Evolutionary conservation across 2,113 vertebrate species (phyloP).

Genomic region (Odocoileus virginianus): DNA sequence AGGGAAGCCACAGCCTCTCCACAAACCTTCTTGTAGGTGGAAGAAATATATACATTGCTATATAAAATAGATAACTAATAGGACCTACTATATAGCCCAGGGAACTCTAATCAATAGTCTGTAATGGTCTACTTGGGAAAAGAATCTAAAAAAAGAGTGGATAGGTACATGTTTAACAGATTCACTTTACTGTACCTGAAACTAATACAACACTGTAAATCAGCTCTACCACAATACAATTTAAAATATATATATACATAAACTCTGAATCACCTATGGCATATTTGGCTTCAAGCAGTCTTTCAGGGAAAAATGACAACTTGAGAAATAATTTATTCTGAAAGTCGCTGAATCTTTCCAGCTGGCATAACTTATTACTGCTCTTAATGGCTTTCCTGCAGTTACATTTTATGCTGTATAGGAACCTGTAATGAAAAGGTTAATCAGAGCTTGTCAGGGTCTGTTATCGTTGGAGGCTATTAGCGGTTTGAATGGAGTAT

Average conservation of each 20-base stretch:
- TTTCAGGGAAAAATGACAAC: not conserved
- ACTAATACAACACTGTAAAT: not conserved
- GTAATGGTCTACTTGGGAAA: not conserved
- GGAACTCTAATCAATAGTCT: not conserved
- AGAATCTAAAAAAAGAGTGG: not conserved
- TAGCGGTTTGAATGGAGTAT: conserved; percentile 48
- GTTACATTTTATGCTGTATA: not conserved
- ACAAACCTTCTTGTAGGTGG: not conserved
- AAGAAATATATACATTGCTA: not conserved
- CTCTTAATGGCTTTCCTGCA: not conserved
- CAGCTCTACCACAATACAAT: not conserved
- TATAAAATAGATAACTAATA: not conserved
- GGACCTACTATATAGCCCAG: not conserved
- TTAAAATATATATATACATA: not conserved
- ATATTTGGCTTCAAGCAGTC: not conserved
- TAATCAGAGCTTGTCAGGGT: conserved; percentile 33
- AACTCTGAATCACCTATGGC: not conserved
- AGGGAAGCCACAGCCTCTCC: not conserved
- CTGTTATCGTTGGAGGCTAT: conserved; percentile 21
- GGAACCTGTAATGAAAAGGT: conserved; percentile 53
- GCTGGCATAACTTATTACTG: conserved; percentile 12
- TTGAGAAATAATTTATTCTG: conserved; percentile 43
- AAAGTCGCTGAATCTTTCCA: conserved; percentile 38
- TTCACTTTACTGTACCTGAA: not conserved
- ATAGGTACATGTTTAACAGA: not conserved